A percentile compares a stretch with the other conserved stretches of the same genome.
These are phyloP conservation scores for Plagodis pulveraria DNA, from an alignment of 2,888 invertebrate species.

Conservation along the genomic window DNA sequence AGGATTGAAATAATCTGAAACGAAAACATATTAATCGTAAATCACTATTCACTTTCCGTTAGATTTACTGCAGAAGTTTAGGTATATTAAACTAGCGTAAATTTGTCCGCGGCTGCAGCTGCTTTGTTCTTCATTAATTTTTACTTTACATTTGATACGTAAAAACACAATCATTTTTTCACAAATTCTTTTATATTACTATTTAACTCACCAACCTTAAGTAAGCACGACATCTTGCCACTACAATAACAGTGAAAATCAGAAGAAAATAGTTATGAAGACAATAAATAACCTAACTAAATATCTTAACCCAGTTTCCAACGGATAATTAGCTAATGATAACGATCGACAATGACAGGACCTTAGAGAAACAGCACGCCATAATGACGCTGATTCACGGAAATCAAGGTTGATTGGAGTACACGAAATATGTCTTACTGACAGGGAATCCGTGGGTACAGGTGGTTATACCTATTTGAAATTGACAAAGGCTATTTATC, in stretches of 20 bases:
- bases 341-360: conserved; percentile 31
- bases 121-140: too few relatives aligned
- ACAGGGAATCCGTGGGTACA: too few relatives aligned
- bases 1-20: conserved; percentile 10
- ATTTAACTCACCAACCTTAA: conserved; percentile 18
- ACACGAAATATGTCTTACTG: too few relatives aligned
- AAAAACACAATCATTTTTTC: too few relatives aligned
- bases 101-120: too few relatives aligned
- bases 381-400: conserved; percentile 20
- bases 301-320: conserved; percentile 18
- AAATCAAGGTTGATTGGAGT: conserved; percentile 7
- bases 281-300: conserved; percentile 31
- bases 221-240: conserved; percentile 40
- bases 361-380: conserved; percentile 32
- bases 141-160: too few relatives aligned
- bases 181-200: too few relatives aligned
- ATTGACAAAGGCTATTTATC: too few relatives aligned
- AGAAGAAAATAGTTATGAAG: conserved; percentile 23
- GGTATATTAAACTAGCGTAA: too few relatives aligned
- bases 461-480: too few relatives aligned
- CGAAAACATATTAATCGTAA: background rate
- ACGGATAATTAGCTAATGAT: conserved; percentile 22
- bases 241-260: conserved; percentile 35
- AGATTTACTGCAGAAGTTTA: too few relatives aligned
- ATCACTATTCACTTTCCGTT: too few relatives aligned